These are phyloP conservation scores for Oxyscelio sp. DNA, from an alignment of 2,888 invertebrate species.

Conservation along the genomic window DNA sequence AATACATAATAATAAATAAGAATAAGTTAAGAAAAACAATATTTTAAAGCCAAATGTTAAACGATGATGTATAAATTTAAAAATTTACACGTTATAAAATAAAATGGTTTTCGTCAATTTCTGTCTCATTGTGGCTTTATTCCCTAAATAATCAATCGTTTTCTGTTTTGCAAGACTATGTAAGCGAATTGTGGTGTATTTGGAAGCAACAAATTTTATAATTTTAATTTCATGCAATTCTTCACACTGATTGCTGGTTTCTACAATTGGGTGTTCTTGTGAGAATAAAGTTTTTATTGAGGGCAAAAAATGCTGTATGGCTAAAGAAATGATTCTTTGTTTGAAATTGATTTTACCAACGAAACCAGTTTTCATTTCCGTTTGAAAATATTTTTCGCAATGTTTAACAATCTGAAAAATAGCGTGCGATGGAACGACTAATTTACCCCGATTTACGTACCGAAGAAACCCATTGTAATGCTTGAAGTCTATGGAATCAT, in stretches of 20 bases:
- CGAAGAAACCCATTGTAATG: conserved; percentile 16
- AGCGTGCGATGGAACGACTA: conserved; percentile 6
- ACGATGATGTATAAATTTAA: too few species aligned
- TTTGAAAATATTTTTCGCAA: conserved; percentile 1
- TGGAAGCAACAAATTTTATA: neutral
- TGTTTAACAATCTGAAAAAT: neutral
- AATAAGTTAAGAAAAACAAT: too few species aligned
- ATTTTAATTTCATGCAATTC: conserved; percentile 9
- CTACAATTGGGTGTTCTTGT: neutral
- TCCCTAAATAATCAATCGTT: conserved; percentile 21
- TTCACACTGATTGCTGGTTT: conserved; percentile 1
- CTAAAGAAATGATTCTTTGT: neutral
- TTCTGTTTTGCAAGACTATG: conserved; percentile 2
- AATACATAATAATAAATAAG: too few species aligned
- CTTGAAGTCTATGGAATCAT: neutral
- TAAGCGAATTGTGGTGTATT: neutral
- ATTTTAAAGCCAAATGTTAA: too few species aligned
- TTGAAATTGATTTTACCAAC: neutral
- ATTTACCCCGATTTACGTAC: conserved; percentile 4
- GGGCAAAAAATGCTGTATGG: neutral
- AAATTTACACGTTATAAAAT: conserved; percentile 23
- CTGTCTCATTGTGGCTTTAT: conserved; percentile 27
- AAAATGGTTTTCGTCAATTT: conserved; percentile 13
- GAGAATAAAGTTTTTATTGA: neutral
- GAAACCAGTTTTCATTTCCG: neutral